A percentile compares a stretch with the other conserved stretches of the same genome.
phyloP scores from a whole-genome alignment of 2,113 vertebrate genomes.

The Caranx ignobilis region DNA sequence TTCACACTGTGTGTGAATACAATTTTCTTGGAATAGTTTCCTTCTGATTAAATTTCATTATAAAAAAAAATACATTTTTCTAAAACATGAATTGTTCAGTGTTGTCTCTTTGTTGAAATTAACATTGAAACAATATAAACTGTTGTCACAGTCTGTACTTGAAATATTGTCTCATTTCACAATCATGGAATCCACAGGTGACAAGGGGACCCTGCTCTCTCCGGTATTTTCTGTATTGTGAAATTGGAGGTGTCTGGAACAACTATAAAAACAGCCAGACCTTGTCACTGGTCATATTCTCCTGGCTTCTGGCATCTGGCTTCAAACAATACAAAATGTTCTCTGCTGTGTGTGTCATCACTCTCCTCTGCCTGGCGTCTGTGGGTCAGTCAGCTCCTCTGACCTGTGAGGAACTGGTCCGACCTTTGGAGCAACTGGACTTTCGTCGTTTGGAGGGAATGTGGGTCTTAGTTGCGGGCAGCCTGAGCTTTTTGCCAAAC shows the following conservation, averaged over 20 bases:
- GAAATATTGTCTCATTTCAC: conserved; percentile 26
- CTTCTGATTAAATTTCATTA: no score
- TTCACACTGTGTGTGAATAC: no score
- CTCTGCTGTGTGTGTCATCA: not conserved
- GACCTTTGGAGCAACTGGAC: conserved; percentile 30
- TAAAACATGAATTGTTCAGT: no score
- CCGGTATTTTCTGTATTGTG: conserved; percentile 16
- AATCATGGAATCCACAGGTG: conserved; percentile 23
- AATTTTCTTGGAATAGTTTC: no score
- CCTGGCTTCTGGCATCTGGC: no score
- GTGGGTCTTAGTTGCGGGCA: conserved; percentile 55
- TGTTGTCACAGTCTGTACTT: not conserved
- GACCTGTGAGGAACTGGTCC: conserved; percentile 47
- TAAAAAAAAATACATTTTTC: no score
- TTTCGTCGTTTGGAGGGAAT: conserved; percentile 31
- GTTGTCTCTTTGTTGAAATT: no score
- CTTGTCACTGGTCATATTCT: no score
- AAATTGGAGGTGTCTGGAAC: conserved; percentile 19
- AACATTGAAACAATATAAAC: no score
- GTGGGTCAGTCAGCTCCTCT: conserved; percentile 47
- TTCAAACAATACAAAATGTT: not conserved
- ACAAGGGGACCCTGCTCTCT: not conserved
- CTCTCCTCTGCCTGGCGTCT: conserved; percentile 27
- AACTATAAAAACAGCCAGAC: conserved; percentile 25
- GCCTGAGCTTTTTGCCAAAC: conserved; percentile 32